A percentile compares a stretch with the other conserved stretches of the same genome.
Conservation (phyloP, 2,888 invertebrate genomes). For the Luffia ferchaultella region DNA sequence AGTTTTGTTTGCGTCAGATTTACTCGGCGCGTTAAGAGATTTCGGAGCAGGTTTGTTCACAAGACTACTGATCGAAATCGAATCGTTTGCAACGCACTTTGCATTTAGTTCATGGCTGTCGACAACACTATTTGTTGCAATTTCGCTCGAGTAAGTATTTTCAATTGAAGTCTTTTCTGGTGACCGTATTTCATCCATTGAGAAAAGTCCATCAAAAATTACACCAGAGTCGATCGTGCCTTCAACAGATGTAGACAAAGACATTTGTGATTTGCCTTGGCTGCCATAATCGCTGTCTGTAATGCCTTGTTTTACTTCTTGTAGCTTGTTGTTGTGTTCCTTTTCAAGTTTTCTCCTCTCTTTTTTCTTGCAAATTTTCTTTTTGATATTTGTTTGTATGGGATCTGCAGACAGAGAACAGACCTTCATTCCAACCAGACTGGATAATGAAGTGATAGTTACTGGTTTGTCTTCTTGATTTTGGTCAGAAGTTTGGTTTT, state of each 20-base stretch:
- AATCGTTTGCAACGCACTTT: background rate
- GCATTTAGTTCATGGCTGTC: background rate
- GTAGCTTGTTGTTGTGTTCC: conserved; percentile 9
- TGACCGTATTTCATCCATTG: conserved; percentile 33
- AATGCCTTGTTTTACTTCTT: conserved; percentile 11
- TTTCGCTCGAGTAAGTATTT: background rate
- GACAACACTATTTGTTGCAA: background rate
- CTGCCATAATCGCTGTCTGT: conserved; percentile 35
- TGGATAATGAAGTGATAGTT: conserved; percentile 23
- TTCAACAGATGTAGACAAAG: conserved; percentile 24
- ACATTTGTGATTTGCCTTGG: conserved; percentile 34
- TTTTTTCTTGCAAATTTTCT: conserved; percentile 7
- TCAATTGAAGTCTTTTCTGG: conserved; percentile 20
- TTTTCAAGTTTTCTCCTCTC: conserved; percentile 7
- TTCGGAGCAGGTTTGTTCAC: background rate
- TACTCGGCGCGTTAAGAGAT: background rate
- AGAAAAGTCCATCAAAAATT: conserved; percentile 35
- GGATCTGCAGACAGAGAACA: conserved; percentile 7
- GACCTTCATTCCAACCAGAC: conserved; percentile 40
- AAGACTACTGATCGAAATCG: background rate
- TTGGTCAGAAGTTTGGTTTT: conserved; percentile 9
- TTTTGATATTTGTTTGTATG: background rate
- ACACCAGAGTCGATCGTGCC: conserved; percentile 24
- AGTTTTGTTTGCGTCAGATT: background rate
- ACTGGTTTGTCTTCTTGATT: background rate